Conservation (phyloP, 2,888 invertebrate genomes). For the Neoaliturus tenellus region DNA sequence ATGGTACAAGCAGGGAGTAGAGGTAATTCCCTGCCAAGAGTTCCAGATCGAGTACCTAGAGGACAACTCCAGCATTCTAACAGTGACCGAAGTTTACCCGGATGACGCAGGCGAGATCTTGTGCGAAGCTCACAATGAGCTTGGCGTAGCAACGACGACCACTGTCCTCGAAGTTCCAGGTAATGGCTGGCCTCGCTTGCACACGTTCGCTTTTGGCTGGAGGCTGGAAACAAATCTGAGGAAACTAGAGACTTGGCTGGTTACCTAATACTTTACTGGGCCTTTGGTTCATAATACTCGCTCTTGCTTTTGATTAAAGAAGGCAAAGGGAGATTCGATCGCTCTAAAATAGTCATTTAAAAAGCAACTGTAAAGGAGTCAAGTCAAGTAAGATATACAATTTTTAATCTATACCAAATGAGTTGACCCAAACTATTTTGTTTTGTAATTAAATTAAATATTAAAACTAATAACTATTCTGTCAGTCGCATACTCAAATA, state of each 20-base stretch:
- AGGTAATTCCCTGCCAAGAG: slow-evolving; percentile 87
- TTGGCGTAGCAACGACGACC: slow-evolving; percentile 89
- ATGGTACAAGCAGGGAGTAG: slow-evolving; percentile 88
- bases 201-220: neutral
- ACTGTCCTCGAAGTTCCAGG: slow-evolving; percentile 88
- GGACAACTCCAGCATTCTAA: slow-evolving; percentile 89
- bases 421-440: no score
- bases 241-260: neutral
- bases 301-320: neutral
- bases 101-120: slow-evolving; percentile 94
- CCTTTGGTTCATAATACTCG: neutral
- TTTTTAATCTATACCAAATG: no score
- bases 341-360: no score
- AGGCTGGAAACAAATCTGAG: neutral
- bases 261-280: no score
- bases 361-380: no score
- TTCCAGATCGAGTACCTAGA: slow-evolving; percentile 87
- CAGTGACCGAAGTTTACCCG: slow-evolving; percentile 90
- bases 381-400: no score
- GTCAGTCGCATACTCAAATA: no score
- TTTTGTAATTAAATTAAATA: no score
- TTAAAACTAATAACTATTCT: no score
- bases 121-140: slow-evolving; percentile 90
- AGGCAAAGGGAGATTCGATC: no score
- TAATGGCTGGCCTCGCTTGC: slow-evolving; percentile 69